Evolutionary conservation across 2,797 vertebrate genomes (phyloP).

Genomic region (Eulemur rubriventer): DNA sequence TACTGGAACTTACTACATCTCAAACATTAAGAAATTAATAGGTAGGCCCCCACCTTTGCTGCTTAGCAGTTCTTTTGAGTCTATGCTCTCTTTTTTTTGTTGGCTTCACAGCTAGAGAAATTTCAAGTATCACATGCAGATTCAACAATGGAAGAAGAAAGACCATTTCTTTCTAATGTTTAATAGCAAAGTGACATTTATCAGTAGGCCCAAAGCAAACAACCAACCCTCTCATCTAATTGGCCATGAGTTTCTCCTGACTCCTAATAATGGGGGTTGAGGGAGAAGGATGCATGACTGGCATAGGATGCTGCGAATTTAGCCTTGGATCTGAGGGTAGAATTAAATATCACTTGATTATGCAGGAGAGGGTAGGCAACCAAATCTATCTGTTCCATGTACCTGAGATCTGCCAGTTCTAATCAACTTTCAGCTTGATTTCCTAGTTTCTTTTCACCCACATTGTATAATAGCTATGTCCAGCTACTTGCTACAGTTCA

Average conservation of each 20-base stretch:
- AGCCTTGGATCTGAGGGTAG: not conserved
- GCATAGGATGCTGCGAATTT: not conserved
- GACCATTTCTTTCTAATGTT: not conserved
- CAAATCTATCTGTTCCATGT: not conserved
- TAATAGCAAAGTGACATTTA: constrained; percentile 13
- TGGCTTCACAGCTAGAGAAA: not conserved
- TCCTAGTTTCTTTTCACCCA: not conserved
- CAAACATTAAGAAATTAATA: not conserved
- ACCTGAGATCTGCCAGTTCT: not conserved
- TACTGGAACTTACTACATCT: not conserved
- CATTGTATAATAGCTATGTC: not conserved
- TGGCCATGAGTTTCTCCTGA: not conserved
- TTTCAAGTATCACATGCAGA: not conserved
- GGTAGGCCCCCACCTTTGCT: not conserved
- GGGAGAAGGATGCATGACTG: not conserved
- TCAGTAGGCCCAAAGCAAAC: not conserved
- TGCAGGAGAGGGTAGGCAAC: not conserved
- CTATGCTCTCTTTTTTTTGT: not conserved
- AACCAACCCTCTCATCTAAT: not conserved
- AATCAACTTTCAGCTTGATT: not conserved
- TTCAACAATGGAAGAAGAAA: not conserved
- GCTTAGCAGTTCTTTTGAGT: not conserved
- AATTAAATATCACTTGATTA: not conserved
- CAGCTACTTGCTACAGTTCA: not conserved
- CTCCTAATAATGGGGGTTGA: not conserved